Evolutionary conservation across 2,888 invertebrate species (phyloP), one percentile per base, ranked within the genome.

Genomic region (Brachyopa scutellaris): DNA sequence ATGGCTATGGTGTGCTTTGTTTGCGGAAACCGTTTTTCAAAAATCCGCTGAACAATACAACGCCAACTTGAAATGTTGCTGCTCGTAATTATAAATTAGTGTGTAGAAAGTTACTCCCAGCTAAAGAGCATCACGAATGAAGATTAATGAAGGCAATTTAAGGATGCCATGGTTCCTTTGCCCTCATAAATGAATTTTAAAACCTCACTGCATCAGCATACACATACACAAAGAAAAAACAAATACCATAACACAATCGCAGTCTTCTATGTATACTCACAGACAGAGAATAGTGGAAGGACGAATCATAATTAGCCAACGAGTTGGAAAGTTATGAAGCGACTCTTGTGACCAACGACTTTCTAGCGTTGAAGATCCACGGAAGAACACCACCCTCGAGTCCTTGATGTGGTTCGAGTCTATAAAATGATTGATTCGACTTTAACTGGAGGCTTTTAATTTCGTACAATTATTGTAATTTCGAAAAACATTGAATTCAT

Each of bases 51-150:
- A 77, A 82, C 82, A 82, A 82, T 77, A 77, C 82, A 77, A 82
- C 77, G 70, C 82, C 70, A 72, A 77, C 70, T 82, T 77, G 82
- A 82, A 82, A 82, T 77, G 82, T 82, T 77, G 77, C 77, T 55
- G 38, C 70, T 82, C 77, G 66, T 82, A 82, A 82, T 82, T 82
- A 82, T 82, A 77, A 82, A 82, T 82, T 82, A 82, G 82, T 82
- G 72, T 72, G 66, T 77, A 82, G 82, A 72, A 77, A 82, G 77
- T 77, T 33, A 70, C 76, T 80, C 69, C 26, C 49, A 19, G 76
- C 59, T 76, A 77, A 78, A 83, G 78, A 83, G 83, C 83, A 83
- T 83, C 83, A 73, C 62, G 83, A 83, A 83, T 83, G 83, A 83
- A 83, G 83, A 83, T 83, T 78, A 83, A 83, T 83, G 83, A 78